phyloP scores from a whole-genome alignment of 2,113 vertebrate genomes.

The Thermophis baileyi region DNA sequence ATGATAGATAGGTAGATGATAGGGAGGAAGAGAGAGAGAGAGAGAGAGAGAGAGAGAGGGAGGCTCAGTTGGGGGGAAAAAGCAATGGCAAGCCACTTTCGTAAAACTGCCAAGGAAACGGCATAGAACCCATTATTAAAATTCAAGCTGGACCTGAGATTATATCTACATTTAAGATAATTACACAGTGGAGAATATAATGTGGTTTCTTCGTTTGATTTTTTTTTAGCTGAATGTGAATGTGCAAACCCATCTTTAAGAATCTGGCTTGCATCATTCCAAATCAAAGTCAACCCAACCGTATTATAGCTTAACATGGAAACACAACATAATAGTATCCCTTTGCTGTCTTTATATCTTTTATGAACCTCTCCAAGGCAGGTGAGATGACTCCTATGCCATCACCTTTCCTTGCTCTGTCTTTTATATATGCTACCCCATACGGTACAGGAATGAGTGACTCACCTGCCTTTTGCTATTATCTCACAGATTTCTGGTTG shows the following conservation, averaged over 20 bases:
- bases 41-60: no score
- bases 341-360: neutral
- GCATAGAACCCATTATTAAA: neutral
- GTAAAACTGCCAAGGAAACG: neutral
- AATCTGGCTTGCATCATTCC: neutral
- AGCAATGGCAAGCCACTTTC: neutral
- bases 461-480: neutral
- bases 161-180: neutral
- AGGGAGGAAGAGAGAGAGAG: no score
- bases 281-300: neutral
- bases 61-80: no score
- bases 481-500: neutral
- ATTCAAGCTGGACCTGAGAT: neutral
- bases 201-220: neutral
- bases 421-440: neutral
- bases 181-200: neutral
- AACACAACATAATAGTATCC: neutral
- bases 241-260: neutral
- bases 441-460: neutral
- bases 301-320: neutral
- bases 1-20: no score
- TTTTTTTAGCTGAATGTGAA: no score
- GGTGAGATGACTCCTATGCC: no score
- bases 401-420: neutral
- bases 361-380: neutral